Conservation (phyloP, 2,888 invertebrate genomes). For the Pherbina coryleti region DNA sequence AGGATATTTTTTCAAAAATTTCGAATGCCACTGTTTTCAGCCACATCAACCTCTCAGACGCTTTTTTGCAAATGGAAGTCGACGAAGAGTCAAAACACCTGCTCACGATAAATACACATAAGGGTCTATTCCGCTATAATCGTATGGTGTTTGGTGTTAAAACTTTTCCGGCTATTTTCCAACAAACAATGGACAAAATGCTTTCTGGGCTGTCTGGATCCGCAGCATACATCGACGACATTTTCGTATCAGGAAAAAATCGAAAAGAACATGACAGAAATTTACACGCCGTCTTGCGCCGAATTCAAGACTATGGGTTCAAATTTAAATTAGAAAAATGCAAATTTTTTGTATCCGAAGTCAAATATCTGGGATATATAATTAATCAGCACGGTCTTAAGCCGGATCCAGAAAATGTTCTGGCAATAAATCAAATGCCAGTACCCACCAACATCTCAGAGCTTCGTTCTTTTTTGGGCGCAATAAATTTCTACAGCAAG, state of each 20-base stretch:
- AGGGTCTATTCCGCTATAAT: conserved; percentile 41
- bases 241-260: conserved; percentile 36
- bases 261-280: conserved; percentile 37
- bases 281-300: too few relatives aligned
- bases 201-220: too few relatives aligned
- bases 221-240: too few relatives aligned
- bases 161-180: too few relatives aligned
- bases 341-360: conserved; percentile 27
- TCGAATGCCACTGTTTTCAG: conserved; percentile 43
- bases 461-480: conserved; percentile 44
- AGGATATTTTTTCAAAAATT: conserved; percentile 46
- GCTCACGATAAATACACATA: conserved; percentile 37
- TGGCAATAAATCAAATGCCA: conserved; percentile 39
- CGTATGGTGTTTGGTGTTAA: conserved; percentile 47
- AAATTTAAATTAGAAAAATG: conserved; percentile 41
- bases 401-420: conserved; percentile 28
- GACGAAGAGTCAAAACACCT: conserved; percentile 42
- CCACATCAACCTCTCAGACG: conserved; percentile 47
- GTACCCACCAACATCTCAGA: conserved; percentile 39
- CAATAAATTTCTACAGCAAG: conserved; percentile 41
- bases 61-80: conserved; percentile 47
- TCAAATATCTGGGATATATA: too few relatives aligned
- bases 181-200: conserved; percentile 35
- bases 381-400: conserved; percentile 31
- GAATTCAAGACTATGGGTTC: conserved; percentile 31